phyloP scores from a whole-genome alignment of 2,888 invertebrate genomes.

The Dendrolimus pini region DNA sequence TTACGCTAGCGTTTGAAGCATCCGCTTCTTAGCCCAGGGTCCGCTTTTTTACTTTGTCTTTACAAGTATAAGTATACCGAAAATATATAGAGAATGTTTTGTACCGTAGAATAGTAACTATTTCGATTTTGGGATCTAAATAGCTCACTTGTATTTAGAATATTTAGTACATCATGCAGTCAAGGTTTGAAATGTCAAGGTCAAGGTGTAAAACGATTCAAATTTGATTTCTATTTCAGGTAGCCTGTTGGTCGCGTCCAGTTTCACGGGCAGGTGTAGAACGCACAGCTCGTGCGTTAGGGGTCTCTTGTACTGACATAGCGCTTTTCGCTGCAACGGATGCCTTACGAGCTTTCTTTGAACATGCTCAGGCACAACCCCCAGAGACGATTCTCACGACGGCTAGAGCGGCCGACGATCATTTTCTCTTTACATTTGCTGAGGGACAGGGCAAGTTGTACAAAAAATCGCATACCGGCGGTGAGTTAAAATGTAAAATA shows the following conservation, averaged over 20 bases:
- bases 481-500: slow-evolving; percentile 25
- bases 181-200: no score
- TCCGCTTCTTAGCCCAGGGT: no score
- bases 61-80: no score
- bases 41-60: no score
- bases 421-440: slow-evolving; percentile 69
- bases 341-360: slow-evolving; percentile 80
- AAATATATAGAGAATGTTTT: no score
- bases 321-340: slow-evolving; percentile 79
- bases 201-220: no score
- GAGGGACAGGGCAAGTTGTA: slow-evolving; percentile 62
- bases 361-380: slow-evolving; percentile 59
- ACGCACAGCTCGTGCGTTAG: slow-evolving; percentile 75
- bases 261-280: slow-evolving; percentile 75
- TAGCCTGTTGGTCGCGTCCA: slow-evolving; percentile 83
- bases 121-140: no score
- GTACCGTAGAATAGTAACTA: no score
- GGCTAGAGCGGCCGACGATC: slow-evolving; percentile 77
- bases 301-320: slow-evolving; percentile 80
- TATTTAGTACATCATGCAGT: no score
- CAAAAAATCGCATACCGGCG: slow-evolving; percentile 75
- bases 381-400: slow-evolving; percentile 80
- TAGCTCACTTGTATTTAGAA: no score
- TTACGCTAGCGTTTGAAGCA: no score
- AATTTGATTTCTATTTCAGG: slow-evolving; percentile 32